Base-by-base conservation (phyloP, 2,888 invertebrate genomes). In the Tipula vernalis region DNA sequence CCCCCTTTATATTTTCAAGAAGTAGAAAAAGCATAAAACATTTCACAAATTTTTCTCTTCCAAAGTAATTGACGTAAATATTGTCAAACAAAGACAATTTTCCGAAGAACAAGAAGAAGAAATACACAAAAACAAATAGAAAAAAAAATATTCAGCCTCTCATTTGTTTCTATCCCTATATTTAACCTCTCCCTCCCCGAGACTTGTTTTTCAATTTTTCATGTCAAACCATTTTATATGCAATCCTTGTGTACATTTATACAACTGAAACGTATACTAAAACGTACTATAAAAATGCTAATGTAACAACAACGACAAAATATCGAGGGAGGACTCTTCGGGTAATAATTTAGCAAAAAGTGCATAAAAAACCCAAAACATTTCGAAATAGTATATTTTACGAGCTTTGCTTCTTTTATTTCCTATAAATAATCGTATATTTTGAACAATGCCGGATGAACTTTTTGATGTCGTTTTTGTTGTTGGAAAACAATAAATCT, bases 51-150 rank as follows among this genome's bases (percentile, higher is more conserved):
- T 51, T 71, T 71, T 28, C 71, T 71, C 71, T 71, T 71, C 71
- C 71, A 71, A 8, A 28, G 71, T 71, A 71, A 71, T 71, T 71
- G 71, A 71, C 71, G 28, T 71, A 71, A 71, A 71, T 71, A 71
- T 71, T 71, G 71, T 71, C 71, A 71, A 71, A 71, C 71, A 71
- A 71, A 71, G 71, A 71, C 71, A 71, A 71, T 71, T 71, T 71
- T 71, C 71, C 28, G 10, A 71, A 15, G 15, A 8, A 47, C 47
- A 47, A 10, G 47, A 47, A 47, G 47, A 71, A 71, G 10, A 71
- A 71, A 71, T 71, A 71, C 28, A 71, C 10, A 71, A 71, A 71
- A 71, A 71, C 71, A 71, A 71, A 71, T 0, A 28, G 71, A 71
- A 10, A 71, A 10, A 71, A 28, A 28, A 28, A 28, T 71, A 71